These are phyloP conservation scores for Neuroscelio doddi DNA, from an alignment of 2,888 invertebrate species.

Conservation along the genomic window DNA sequence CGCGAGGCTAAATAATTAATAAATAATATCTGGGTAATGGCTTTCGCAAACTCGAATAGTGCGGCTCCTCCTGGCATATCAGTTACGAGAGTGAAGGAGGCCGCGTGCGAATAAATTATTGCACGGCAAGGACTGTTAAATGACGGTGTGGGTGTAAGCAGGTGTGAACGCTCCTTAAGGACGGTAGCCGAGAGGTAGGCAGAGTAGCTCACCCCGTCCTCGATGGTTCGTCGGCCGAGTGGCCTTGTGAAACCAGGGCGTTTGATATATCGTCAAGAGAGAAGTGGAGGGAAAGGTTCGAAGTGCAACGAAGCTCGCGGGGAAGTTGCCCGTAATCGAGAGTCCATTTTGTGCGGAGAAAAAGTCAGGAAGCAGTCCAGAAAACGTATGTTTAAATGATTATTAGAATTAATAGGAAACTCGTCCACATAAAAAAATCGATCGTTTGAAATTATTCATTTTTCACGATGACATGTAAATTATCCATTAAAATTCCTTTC, in stretches of 20 bases:
- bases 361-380: not conserved
- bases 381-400: no score
- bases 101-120: slow-evolving; percentile 58
- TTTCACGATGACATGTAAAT: no score
- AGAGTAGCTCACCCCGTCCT: slow-evolving; percentile 63
- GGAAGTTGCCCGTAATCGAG: not conserved
- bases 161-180: slow-evolving; percentile 59
- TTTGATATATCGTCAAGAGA: slow-evolving; percentile 38
- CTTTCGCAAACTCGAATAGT: slow-evolving; percentile 37
- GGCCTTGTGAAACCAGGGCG: slow-evolving; percentile 58
- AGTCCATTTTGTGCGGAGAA: not conserved
- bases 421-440: no score
- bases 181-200: slow-evolving; percentile 46
- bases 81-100: slow-evolving; percentile 50
- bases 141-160: slow-evolving; percentile 45
- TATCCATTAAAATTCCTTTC: no score
- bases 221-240: slow-evolving; percentile 64
- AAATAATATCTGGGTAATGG: slow-evolving; percentile 23
- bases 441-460: no score
- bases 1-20: slow-evolving; percentile 27
- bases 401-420: no score
- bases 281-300: slow-evolving; percentile 33
- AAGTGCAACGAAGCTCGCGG: slow-evolving; percentile 9
- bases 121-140: slow-evolving; percentile 42
- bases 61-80: slow-evolving; percentile 33